Conservation (phyloP, 2,888 invertebrate genomes). For the Oxyscelio sp. region DNA sequence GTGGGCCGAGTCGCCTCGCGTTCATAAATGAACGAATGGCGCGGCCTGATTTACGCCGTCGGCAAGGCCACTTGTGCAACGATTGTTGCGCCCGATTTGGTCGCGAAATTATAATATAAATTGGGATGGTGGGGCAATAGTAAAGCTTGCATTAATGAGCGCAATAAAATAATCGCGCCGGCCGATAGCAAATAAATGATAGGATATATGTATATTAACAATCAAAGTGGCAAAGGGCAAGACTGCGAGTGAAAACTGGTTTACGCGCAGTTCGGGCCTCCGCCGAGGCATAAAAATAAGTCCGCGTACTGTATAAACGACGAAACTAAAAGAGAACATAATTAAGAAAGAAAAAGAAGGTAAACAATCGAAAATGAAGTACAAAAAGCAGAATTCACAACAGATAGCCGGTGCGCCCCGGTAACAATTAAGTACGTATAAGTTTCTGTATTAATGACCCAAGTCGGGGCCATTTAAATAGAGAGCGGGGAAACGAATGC, state of each 20-base stretch:
- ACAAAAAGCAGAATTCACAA: constrained; percentile 73
- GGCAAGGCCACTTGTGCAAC: neutral
- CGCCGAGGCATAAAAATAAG: constrained; percentile 23
- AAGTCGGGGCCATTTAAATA: constrained; percentile 66
- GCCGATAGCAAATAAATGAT: constrained; percentile 62
- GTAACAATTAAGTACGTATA: constrained; percentile 74
- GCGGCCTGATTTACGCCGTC: neutral
- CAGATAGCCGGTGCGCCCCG: constrained; percentile 57
- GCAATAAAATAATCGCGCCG: constrained; percentile 50
- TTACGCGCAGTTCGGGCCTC: constrained; percentile 56
- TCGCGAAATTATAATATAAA: neutral
- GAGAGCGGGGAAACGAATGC: constrained; percentile 58
- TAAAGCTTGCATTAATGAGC: constrained; percentile 10
- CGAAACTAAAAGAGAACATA: constrained; percentile 72
- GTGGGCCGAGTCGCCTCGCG: constrained; percentile 19
- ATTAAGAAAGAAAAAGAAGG: constrained; percentile 61
- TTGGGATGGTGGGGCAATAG: neutral
- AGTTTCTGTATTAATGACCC: constrained; percentile 73
- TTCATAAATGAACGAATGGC: constrained; percentile 34
- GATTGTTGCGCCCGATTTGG: neutral
- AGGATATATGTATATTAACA: constrained; percentile 69
- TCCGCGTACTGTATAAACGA: constrained; percentile 31
- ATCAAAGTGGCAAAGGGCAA: constrained; percentile 71
- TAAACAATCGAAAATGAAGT: constrained; percentile 70
- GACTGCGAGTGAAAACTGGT: constrained; percentile 63